Percentiles rank a stretch among this genome's conserved stretches.
These are phyloP conservation scores for Venturia canescens DNA, from an alignment of 1,140 invertebrate genomes.

Conservation along the genomic window DNA sequence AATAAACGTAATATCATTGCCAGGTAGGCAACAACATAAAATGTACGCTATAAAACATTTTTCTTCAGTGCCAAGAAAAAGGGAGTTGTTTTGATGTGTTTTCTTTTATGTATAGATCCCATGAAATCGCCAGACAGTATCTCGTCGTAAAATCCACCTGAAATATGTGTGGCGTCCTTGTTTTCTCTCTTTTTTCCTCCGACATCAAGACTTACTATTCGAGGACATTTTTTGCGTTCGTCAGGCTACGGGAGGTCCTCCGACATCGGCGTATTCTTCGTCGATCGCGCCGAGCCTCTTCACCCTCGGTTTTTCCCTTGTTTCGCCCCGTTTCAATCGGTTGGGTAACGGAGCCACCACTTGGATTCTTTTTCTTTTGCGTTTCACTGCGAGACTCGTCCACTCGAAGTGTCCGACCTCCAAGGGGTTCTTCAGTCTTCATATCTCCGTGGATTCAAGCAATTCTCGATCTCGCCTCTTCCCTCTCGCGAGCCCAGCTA, in stretches of 20 bases:
- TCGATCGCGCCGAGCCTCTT: not conserved
- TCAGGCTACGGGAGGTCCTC: slow-evolving; percentile 12
- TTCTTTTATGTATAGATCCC: not conserved
- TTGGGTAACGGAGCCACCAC: not conserved
- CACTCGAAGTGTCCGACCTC: not conserved
- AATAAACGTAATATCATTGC: no score
- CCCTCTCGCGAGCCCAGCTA: not conserved
- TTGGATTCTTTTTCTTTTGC: not conserved
- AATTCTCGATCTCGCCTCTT: not conserved
- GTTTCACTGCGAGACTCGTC: not conserved
- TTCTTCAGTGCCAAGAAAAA: no score
- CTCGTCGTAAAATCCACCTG: slow-evolving; percentile 6
- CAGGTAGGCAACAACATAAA: no score
- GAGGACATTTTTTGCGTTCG: not conserved
- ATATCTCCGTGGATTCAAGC: not conserved
- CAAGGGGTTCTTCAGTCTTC: not conserved
- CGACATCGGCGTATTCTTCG: not conserved
- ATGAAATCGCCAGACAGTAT: not conserved
- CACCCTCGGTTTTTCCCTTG: not conserved
- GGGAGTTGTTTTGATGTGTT: no score
- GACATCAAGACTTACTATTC: slow-evolving; percentile 12
- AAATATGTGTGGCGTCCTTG: slow-evolving; percentile 2
- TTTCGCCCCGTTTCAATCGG: not conserved
- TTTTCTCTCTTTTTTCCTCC: not conserved
- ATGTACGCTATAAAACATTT: no score